These are phyloP conservation scores for Rhombomys opimus DNA, from an alignment of 2,113 vertebrate species.

Conservation along the genomic window DNA sequence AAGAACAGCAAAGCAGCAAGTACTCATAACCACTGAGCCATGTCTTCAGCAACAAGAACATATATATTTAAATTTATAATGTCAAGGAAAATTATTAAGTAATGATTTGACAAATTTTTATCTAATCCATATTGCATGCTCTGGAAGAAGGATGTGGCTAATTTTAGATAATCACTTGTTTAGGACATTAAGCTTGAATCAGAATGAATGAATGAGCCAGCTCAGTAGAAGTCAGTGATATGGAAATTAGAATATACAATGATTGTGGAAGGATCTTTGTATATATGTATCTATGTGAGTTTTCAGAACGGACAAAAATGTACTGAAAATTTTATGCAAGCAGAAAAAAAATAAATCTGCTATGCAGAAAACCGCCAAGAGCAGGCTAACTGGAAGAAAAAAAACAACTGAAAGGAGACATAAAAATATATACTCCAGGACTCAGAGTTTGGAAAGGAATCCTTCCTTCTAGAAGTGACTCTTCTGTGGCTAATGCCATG, in stretches of 20 bases:
- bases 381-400: neutral
- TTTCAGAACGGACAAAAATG: too few relatives aligned
- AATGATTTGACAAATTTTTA: neutral
- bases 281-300: neutral
- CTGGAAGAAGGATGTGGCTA: neutral
- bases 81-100: neutral
- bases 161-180: neutral
- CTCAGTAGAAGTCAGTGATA: neutral
- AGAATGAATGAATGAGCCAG: neutral
- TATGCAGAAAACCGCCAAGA: neutral
- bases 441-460: neutral
- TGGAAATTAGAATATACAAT: neutral
- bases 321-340: neutral
- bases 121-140: too few relatives aligned
- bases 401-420: too few relatives aligned
- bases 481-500: neutral
- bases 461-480: neutral
- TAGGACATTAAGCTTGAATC: neutral
- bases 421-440: too few relatives aligned
- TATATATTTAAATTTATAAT: neutral
- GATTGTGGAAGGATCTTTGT: neutral
- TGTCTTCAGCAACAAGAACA: neutral
- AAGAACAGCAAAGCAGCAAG: neutral
- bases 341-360: neutral
- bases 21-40: neutral